phyloP scores from a whole-genome alignment of 1,140 invertebrate species.

The silkworm (Bombyx mori) region ASM3026992v2 NC_085108.1:7042501-7043000 shows the following conservation, averaged over 20 bases:
- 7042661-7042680: constrained; percentile 24
- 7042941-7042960: constrained; percentile 32
- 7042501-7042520: constrained; percentile 30
- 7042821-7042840: constrained; percentile 7
- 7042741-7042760: constrained; percentile 30
- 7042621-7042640: constrained; percentile 32
- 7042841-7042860: background rate
- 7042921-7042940: constrained; percentile 37
- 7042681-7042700: constrained; percentile 26
- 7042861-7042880: constrained; percentile 12
- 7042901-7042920: constrained; percentile 17
- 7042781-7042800: constrained; percentile 17
- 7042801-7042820: constrained; percentile 11
- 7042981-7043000: constrained; percentile 30
- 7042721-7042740: constrained; percentile 34
- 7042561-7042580: constrained; percentile 30
- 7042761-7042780: constrained; percentile 22
- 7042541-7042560: constrained; percentile 31
- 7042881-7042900: constrained; percentile 12
- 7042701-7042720: constrained; percentile 29
- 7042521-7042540: constrained; percentile 30
- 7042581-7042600: constrained; percentile 34
- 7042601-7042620: constrained; percentile 32
- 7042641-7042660: constrained; percentile 31
- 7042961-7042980: constrained; percentile 28